These are phyloP conservation scores for Onychomys leucogaster DNA, from an alignment of 2,797 vertebrate species.

Conservation along the genomic window DNA sequence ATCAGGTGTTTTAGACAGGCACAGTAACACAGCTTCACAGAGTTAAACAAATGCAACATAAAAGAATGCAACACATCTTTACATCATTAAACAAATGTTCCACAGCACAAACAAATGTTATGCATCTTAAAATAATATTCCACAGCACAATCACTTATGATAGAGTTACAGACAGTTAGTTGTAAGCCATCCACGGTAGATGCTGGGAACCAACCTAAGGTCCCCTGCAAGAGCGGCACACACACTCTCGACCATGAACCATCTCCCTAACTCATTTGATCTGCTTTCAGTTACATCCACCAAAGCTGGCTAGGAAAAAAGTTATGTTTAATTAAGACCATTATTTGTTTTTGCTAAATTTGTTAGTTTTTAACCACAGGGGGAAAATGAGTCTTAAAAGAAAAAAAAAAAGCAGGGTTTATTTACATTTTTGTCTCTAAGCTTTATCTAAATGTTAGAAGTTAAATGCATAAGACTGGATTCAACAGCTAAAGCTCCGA, in stretches of 20 bases:
- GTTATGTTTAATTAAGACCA: not conserved
- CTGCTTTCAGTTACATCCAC: not conserved
- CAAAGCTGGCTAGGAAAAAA: not conserved
- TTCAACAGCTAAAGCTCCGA: not conserved
- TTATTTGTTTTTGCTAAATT: not conserved
- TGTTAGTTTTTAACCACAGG: not conserved
- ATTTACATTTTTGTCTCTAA: not conserved
- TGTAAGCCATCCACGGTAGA: not conserved
- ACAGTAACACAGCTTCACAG: too few relatives aligned
- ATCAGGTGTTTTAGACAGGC: too few relatives aligned
- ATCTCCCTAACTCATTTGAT: not conserved
- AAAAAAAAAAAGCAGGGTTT: not conserved
- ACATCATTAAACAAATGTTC: too few relatives aligned
- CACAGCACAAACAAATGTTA: too few relatives aligned
- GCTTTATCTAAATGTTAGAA: not conserved
- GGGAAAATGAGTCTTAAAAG: not conserved
- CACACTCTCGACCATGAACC: not conserved
- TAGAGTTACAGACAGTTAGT: not conserved
- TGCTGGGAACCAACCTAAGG: not conserved
- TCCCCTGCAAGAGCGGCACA: not conserved
- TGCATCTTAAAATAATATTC: too few relatives aligned
- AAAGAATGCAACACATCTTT: too few relatives aligned
- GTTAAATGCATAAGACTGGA: not conserved
- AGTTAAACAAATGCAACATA: too few relatives aligned
- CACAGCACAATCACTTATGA: not conserved